Evolutionary conservation across 1,140 invertebrate genomes (phyloP).

Genomic region (Anthonomus grandis): DNA sequence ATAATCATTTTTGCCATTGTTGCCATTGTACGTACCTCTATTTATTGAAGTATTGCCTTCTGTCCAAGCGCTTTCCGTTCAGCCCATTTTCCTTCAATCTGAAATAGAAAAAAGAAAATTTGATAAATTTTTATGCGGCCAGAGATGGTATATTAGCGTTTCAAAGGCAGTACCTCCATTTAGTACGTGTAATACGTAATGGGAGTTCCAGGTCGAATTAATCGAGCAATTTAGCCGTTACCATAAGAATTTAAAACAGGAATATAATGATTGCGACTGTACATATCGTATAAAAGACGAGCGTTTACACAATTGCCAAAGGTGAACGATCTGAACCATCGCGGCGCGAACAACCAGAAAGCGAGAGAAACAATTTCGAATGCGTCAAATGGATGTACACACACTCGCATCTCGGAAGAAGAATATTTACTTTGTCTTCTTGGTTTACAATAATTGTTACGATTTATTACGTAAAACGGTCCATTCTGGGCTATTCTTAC

Average conservation of each 20-base stretch:
- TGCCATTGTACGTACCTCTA: slow-evolving; percentile 24
- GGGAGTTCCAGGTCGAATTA: too few species aligned
- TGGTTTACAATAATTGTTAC: too few species aligned
- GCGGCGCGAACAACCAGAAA: not conserved
- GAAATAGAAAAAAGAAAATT: slow-evolving; percentile 28
- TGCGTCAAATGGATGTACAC: slow-evolving; percentile 12
- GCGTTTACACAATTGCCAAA: slow-evolving; percentile 28
- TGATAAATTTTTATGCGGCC: not conserved
- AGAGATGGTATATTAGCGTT: too few species aligned
- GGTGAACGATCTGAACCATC: slow-evolving; percentile 26
- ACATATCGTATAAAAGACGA: too few species aligned
- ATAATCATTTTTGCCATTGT: too few species aligned
- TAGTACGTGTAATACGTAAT: too few species aligned
- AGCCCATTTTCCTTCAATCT: slow-evolving; percentile 44
- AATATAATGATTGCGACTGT: slow-evolving; percentile 16
- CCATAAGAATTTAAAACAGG: slow-evolving; percentile 3
- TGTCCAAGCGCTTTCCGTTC: slow-evolving; percentile 30
- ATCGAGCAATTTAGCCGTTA: not conserved
- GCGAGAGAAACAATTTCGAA: slow-evolving; percentile 10
- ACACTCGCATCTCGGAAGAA: not conserved
- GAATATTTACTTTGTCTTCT: not conserved
- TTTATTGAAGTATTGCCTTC: slow-evolving; percentile 25
- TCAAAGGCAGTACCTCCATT: too few species aligned
- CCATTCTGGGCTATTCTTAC: too few species aligned
- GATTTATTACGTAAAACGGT: too few species aligned